Evolutionary conservation across 2,113 vertebrate species (phyloP).

Genomic region (Anser cygnoides): DNA sequence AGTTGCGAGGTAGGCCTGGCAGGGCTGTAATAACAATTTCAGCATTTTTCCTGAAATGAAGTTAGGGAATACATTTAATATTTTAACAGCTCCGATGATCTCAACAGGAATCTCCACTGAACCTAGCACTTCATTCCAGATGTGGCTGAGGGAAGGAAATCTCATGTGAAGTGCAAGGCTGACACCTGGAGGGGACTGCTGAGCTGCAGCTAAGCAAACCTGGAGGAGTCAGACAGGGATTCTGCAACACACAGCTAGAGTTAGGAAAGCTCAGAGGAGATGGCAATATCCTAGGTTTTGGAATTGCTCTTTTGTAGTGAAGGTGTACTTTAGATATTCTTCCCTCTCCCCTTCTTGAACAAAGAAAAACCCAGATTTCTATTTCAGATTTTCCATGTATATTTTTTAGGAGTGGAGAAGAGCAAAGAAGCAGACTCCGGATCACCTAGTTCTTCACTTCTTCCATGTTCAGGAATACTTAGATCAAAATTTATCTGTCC

Average conservation of each 20-base stretch:
- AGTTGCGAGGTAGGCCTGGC: conserved; percentile 17
- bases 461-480: neutral
- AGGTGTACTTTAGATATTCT: neutral
- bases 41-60: conserved; percentile 67
- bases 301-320: neutral
- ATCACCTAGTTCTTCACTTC: neutral
- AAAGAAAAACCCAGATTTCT: neutral
- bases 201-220: neutral
- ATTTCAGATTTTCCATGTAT: neutral
- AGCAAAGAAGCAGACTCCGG: neutral
- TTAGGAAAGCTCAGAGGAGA: neutral
- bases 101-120: conserved; percentile 37
- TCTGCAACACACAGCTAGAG: neutral
- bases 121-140: neutral
- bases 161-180: conserved; percentile 61
- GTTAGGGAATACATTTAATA: conserved; percentile 67
- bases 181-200: conserved; percentile 72
- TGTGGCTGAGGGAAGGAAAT: neutral
- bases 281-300: neutral
- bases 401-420: neutral
- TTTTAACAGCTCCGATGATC: conserved; percentile 58
- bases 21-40: conserved; percentile 7
- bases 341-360: neutral
- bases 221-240: neutral
- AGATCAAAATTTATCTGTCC: neutral